Base-by-base conservation (phyloP, 2,113 vertebrate species). In the Gallinago undulata region DNA sequence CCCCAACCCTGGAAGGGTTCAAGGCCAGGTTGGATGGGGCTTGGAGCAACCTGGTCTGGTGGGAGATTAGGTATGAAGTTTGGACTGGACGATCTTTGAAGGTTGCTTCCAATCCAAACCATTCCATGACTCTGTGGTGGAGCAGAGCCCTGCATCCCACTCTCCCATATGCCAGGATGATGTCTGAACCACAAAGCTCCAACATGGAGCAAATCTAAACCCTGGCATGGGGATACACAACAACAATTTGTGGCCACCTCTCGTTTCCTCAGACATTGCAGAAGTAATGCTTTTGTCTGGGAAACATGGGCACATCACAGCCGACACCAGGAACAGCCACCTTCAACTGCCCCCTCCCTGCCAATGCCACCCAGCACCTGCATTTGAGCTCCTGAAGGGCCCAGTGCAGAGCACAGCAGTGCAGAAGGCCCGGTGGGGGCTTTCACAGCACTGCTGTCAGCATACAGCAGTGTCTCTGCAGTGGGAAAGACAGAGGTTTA, bases 21-120 rank as follows among this genome's bases (percentile, higher is more conserved):
- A 31, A 64, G 33, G 53, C 14, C 60, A 84, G 48, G 24, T 0
- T 70, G 56, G 60, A 80, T 0, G 0, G n/a, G 48, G 60, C 13
- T 92, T 68, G 19, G 17, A 68, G 68, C 24, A 69, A 15, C 6
- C 28, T 31, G 18, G 5, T 10, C 1, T 3, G 9, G 64, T n/a
- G 45, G 35, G 9, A 84, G 31, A 14, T 30, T n/a, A 39, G 45
- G 33, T 24, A 66, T 50, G 1, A 3, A 4, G 9, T 11, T 30
- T 67, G 80, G 27, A 69, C 10, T 21, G 14, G 33, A 33, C 47
- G 6, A 11, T 10, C 37, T 47, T 11, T 7, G 62, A 73, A 67
- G 31, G 25, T 48, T 18, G 6, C 27, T 90, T 50, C 41, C 43
- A 51, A 56, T 18, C 21, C 66, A 78, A 72, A 59, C 16, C 16